These are phyloP conservation scores for Schizopygopsis malacanthus DNA, from an alignment of 2,797 vertebrate genomes.

Conservation along the genomic window DNA sequence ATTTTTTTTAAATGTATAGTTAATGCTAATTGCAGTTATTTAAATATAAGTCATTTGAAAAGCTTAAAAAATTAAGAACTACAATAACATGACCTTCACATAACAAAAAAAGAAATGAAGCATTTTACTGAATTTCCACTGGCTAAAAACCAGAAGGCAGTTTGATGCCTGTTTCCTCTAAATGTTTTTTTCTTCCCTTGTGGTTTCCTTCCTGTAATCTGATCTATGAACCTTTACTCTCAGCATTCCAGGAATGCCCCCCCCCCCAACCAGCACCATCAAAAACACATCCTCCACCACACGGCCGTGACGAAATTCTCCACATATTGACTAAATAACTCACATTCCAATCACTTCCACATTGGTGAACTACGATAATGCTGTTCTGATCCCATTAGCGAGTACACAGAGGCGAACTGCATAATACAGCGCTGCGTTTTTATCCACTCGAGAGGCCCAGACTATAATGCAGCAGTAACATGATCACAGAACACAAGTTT, in stretches of 20 bases:
- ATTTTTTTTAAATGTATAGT: neutral
- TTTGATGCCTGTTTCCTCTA: slow-evolving; percentile 50
- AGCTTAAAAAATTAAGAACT: neutral
- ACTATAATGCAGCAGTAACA: slow-evolving; percentile 52
- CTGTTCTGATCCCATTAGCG: slow-evolving; percentile 23
- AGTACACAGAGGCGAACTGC: neutral
- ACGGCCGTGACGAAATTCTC: slow-evolving; percentile 29
- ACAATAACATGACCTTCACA: neutral
- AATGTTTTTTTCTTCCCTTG: slow-evolving; percentile 46
- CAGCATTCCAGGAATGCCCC: slow-evolving; percentile 63
- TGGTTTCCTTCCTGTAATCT: slow-evolving; percentile 63
- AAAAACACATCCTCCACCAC: slow-evolving; percentile 38
- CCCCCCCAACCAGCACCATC: slow-evolving; percentile 21
- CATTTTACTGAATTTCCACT: neutral
- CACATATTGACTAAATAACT: slow-evolving; percentile 37
- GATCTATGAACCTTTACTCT: slow-evolving; percentile 60
- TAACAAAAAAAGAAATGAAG: neutral
- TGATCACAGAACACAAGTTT: slow-evolving; percentile 47
- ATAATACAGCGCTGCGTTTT: slow-evolving; percentile 20
- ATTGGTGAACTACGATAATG: neutral
- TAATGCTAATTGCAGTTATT: too few relatives aligned
- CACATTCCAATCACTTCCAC: slow-evolving; percentile 37
- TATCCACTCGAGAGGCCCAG: slow-evolving; percentile 25
- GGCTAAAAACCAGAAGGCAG: slow-evolving; percentile 28
- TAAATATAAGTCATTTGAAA: neutral